These are phyloP conservation scores for Adelges cooleyi DNA, from an alignment of 1,140 invertebrate genomes.

Conservation along the genomic window DNA sequence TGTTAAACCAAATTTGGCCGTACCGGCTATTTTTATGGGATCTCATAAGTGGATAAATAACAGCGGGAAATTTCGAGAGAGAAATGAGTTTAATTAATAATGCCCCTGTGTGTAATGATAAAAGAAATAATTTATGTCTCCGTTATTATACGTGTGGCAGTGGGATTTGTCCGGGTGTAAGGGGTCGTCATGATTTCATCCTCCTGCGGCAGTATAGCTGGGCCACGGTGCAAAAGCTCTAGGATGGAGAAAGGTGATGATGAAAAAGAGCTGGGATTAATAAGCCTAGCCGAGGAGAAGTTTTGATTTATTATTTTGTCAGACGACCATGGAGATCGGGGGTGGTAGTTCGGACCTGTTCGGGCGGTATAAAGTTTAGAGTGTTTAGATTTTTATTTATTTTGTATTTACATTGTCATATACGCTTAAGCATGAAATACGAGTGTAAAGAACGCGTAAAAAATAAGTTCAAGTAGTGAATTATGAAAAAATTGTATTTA, in stretches of 20 bases:
- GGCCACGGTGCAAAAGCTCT: not conserved
- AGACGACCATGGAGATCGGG: not conserved
- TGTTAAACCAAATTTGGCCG: no score
- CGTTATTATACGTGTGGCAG: not conserved
- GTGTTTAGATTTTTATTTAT: no score
- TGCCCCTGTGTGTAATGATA: conserved; percentile 14
- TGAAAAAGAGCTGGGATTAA: conserved; percentile 27
- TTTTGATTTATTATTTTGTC: conserved; percentile 24
- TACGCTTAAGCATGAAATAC: no score
- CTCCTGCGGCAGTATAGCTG: not conserved
- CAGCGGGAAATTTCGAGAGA: not conserved
- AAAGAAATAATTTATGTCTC: conserved; percentile 28
- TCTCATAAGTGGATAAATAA: not conserved
- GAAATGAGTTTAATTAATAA: conserved; percentile 27
- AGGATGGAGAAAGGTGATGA: not conserved
- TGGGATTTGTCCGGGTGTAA: conserved; percentile 8
- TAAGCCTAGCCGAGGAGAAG: conserved; percentile 15
- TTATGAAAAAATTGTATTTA: no score
- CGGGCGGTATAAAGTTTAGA: not conserved
- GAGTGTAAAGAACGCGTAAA: no score
- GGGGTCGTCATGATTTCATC: conserved; percentile 13
- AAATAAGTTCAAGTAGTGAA: no score
- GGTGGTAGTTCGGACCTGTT: not conserved
- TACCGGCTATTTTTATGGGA: no score
- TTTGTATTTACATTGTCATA: no score